These are phyloP conservation scores for Hybognathus amarus DNA, from an alignment of 2,797 vertebrate species.

Conservation along the genomic window DNA sequence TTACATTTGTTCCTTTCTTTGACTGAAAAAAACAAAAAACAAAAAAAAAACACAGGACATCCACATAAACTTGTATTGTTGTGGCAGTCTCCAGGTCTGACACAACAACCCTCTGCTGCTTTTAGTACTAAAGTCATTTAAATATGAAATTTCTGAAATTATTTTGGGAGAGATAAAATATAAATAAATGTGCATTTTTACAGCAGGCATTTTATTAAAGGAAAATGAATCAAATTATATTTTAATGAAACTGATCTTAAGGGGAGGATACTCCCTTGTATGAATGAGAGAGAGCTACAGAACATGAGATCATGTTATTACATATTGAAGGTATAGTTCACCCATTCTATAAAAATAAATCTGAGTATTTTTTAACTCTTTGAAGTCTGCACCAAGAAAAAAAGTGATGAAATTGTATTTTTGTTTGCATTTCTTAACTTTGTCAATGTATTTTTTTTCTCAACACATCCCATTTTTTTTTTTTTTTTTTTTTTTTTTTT, in stretches of 20 bases:
- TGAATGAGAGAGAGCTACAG: not conserved
- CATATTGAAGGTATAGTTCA: not conserved
- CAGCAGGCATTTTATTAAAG: constrained; percentile 14
- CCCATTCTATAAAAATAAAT: not conserved
- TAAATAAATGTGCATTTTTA: not conserved
- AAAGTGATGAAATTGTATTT: no score
- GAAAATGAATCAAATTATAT: not conserved
- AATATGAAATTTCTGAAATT: not conserved
- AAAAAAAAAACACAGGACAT: not conserved
- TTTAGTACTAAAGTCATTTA: not conserved
- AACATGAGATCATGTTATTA: not conserved
- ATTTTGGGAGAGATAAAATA: constrained; percentile 6
- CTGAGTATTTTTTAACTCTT: not conserved
- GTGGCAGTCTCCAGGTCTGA: not conserved
- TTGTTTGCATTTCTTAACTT: no score
- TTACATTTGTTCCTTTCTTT: constrained; percentile 51
- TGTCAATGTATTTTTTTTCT: no score
- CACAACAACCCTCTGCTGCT: not conserved
- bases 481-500: no score
- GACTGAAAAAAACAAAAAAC: not conserved
- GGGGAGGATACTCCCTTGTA: not conserved
- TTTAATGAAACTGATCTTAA: constrained; percentile 13
- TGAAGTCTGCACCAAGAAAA: no score
- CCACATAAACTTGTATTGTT: not conserved
- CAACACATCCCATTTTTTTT: no score